These are phyloP conservation scores for Cordilura impudica DNA, from an alignment of 2,888 invertebrate genomes.

Conservation along the genomic window DNA sequence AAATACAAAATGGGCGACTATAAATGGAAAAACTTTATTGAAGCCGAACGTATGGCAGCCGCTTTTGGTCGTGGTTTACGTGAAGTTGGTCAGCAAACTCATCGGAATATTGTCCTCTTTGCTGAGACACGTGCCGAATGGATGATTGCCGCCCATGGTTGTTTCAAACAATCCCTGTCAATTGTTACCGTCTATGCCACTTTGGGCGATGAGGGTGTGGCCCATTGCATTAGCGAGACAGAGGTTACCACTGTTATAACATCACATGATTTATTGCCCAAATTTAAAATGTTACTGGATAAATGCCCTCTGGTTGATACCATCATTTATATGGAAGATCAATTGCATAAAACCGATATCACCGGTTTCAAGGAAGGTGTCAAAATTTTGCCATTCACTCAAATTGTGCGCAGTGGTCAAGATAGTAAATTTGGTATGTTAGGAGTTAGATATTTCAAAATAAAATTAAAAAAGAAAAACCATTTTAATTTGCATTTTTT, in stretches of 20 bases:
- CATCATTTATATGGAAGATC: conserved; percentile 93
- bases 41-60: conserved; percentile 85
- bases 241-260: conserved; percentile 96
- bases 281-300: conserved; percentile 88
- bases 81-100: conserved; percentile 86
- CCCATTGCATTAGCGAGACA: conserved; percentile 97
- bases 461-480: background rate
- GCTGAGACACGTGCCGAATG: conserved; percentile 99
- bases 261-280: conserved; percentile 92
- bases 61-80: conserved; percentile 91
- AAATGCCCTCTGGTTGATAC: conserved; percentile 87
- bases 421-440: conserved; percentile 79
- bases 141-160: conserved; percentile 97
- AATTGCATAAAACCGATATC: conserved; percentile 85
- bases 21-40: conserved; percentile 90
- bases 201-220: conserved; percentile 96
- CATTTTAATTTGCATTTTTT: background rate
- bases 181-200: conserved; percentile 99
- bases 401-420: conserved; percentile 82
- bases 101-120: conserved; percentile 92
- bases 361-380: conserved; percentile 86
- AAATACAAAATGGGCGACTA: conserved; percentile 97
- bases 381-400: conserved; percentile 85
- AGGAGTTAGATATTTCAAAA: no score
- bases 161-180: conserved; percentile 96